phyloP scores from a whole-genome alignment of 2,113 vertebrate species.

The Alligator mississippiensis region DNA sequence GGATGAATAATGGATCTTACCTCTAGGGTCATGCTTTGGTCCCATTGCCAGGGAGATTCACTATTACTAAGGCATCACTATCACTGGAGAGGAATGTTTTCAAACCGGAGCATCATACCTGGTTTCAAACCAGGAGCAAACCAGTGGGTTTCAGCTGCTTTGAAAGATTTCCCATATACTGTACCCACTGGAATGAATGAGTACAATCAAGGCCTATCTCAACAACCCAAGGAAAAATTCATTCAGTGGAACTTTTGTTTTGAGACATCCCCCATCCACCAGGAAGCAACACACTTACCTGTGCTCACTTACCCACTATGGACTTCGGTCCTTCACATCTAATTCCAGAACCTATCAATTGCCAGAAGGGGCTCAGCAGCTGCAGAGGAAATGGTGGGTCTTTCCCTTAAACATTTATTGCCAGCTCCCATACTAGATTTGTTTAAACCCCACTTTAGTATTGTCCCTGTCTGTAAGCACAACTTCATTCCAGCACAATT shows the following conservation, averaged over 20 bases:
- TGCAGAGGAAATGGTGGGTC: no score
- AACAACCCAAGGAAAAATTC: neutral
- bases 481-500: no score
- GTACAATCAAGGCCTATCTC: neutral
- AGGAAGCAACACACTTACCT: neutral
- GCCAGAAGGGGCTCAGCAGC: neutral
- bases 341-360: neutral
- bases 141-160: neutral
- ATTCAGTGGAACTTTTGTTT: neutral
- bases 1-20: no score
- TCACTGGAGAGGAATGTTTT: neutral
- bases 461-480: no score
- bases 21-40: neutral
- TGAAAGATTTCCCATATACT: neutral
- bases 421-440: no score
- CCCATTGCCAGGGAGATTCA: neutral
- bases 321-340: neutral
- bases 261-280: neutral
- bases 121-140: neutral
- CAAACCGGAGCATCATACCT: neutral
- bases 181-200: neutral
- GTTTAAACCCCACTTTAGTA: no score
- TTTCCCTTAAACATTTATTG: no score
- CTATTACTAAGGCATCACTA: neutral
- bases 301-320: neutral